phyloP scores from a whole-genome alignment of 2,113 vertebrate genomes.

The Boulengeromyrus knoepffleri region DNA sequence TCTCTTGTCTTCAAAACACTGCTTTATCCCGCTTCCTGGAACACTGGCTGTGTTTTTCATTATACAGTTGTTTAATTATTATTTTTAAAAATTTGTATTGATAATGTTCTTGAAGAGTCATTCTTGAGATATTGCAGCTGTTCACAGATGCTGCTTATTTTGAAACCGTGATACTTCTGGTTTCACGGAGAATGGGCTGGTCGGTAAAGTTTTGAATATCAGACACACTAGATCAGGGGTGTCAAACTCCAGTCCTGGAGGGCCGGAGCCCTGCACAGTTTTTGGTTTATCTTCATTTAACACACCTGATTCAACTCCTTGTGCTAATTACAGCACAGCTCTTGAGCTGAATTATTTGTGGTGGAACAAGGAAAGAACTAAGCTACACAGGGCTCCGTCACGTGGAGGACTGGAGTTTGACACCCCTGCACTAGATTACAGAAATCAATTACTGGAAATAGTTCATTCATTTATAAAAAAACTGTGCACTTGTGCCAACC shows the following conservation, averaged over 20 bases:
- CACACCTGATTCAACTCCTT: no score
- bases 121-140: not conserved
- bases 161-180: not conserved
- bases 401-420: not conserved
- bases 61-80: slow-evolving; percentile 32
- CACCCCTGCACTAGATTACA: not conserved
- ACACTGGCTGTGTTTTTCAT: slow-evolving; percentile 32
- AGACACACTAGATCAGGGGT: not conserved
- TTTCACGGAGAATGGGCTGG: not conserved
- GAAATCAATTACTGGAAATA: not conserved
- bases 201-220: not conserved
- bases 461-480: not conserved
- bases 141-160: not conserved
- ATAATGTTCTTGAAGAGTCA: not conserved
- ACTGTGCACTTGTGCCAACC: not conserved
- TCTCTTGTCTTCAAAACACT: slow-evolving; percentile 30
- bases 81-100: slow-evolving; percentile 39
- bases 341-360: no score
- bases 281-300: no score
- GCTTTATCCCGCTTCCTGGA: slow-evolving; percentile 43
- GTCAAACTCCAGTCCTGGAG: no score
- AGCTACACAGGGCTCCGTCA: no score
- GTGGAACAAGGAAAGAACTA: no score
- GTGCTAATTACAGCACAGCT: no score
- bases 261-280: no score